phyloP scores from a whole-genome alignment of 2,113 vertebrate species.

The Actenoides hombroni region DNA sequence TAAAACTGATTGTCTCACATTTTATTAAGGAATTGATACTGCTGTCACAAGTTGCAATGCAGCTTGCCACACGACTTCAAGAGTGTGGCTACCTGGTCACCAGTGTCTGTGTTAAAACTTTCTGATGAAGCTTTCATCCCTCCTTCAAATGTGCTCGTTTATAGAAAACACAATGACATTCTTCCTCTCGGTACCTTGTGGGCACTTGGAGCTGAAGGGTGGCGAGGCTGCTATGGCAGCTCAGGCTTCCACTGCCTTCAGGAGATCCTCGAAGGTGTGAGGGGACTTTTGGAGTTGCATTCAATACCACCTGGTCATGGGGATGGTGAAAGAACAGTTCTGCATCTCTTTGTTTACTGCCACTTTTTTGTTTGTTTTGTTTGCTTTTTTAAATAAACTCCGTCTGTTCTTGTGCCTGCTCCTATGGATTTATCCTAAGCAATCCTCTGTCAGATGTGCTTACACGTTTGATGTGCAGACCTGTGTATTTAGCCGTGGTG shows the following conservation, averaged over 20 bases:
- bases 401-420: neutral
- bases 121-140: neutral
- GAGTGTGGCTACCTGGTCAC: neutral
- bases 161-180: neutral
- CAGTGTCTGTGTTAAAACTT: neutral
- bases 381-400: neutral
- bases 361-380: neutral
- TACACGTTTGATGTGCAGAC: neutral
- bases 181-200: neutral
- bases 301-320: neutral
- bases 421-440: neutral
- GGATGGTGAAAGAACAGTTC: neutral
- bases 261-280: neutral
- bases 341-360: neutral
- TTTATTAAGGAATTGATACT: neutral
- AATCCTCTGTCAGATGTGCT: neutral
- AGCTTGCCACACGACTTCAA: neutral
- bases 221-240: neutral
- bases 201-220: neutral
- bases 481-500: neutral
- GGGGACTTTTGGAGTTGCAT: neutral
- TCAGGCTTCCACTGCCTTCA: neutral
- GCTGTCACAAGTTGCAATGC: neutral
- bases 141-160: accelerated
- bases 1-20: neutral